Base-by-base conservation (phyloP, 2,888 invertebrate species). In the Mythimna vitellina region DNA sequence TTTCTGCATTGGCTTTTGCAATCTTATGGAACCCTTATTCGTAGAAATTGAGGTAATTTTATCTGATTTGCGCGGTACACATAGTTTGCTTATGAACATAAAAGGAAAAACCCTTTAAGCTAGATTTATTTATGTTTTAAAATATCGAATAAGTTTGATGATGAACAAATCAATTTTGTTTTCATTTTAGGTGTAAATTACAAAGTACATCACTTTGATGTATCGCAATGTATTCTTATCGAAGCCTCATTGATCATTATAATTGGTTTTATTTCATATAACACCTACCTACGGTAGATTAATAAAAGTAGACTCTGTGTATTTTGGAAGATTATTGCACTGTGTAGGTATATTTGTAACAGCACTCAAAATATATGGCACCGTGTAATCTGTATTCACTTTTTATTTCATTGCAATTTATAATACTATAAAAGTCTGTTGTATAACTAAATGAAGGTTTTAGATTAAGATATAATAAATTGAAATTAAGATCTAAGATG, bases 401-500 rank as follows among this genome's bases (percentile, higher is more conserved):
- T 82, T 88, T 87, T 83, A 82, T 88, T 89, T 86, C 51, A 86
- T 82, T 85, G 88, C 87, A 87, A 86, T 80, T 85, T 58, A 62
- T 46, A 65, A 14, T 65, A 80, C 58, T 76, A 67, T 61, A 57
- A 73, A 78, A 67, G 69, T 83, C 56, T 71, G 63, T 76, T 65
- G 49, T 68, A 80, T 49, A 65, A 66, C 62, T 49, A 65, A 70
- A 69, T 65, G 35, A 66, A 56, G 49, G 53, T 69, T 66, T 63
- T 75, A 78, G 70, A 76, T 73, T 86, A 88, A 89, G 78, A 78
- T 89, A 90, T 90, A 89, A 83, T 81, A 76, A 86, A 88, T 88
- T 87, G 80, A 86, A 85, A 81, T 88, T 92, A 92, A 89, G 82
- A 88, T 88, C 77, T 81, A 90, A 77, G 89, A 87, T 87, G 89